Base-by-base conservation (phyloP, 2,888 invertebrate species). In the Hyposoter dolosus region DNA sequence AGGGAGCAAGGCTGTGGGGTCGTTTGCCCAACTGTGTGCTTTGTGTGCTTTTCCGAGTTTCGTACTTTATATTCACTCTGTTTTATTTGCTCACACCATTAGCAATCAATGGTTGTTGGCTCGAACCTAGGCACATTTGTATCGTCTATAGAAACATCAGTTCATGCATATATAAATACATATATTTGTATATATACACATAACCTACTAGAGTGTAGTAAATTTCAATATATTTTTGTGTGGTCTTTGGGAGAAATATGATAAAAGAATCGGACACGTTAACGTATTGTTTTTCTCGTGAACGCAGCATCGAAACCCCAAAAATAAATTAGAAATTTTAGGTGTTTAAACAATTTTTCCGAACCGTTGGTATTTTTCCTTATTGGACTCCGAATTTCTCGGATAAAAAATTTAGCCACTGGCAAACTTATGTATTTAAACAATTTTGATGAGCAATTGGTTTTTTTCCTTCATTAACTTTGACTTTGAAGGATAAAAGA, bases 101-200 rank as follows among this genome's bases (percentile, higher is more conserved):
- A 86, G 85, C 83, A 86, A 86, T 86, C 85, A 86, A 86, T 86
- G 83, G 77, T 80, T 86, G 85, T 86, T 86, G 80, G 83, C 80
- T 86, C 80, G 77, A 86, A 69, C 50, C 76, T 80, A 77, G 79
- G 80, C 56, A 75, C 63, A 83, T 79, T 82, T 78, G 69, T 85
- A 60, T 45, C 80, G 23, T 63, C 45, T 79, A 28, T 15, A 69
- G 56, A 43, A 23, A 19, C 28, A 53, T 56, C 50, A 12, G 23
- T 77, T 19, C 53, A 43, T 60, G 45, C 56, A 45, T 79, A 43
- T 32, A 65, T n/a, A 65, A 19, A 17, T 32, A 65, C n/a, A 65
- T 6, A 10, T 5, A 35, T 53, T 35, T 35, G 35, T 6, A 53
- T 23, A 53, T 17, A 68, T n/a, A 43, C 15, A 28, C 9, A n/a